Evolutionary conservation across 2,888 invertebrate genomes (phyloP).

Genomic region (Esperia sulphurella): DNA sequence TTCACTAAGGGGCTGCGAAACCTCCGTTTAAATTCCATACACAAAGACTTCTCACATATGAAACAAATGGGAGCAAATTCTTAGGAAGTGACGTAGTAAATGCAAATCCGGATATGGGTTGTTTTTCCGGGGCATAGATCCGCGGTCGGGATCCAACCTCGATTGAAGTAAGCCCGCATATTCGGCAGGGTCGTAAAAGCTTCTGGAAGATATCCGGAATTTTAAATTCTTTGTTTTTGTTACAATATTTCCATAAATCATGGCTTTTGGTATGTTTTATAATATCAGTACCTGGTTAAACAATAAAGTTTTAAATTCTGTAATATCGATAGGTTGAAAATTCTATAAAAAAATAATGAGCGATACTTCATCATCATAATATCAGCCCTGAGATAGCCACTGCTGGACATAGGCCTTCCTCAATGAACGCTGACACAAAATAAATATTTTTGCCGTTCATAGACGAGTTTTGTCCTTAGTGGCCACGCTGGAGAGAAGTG

Average conservation of each 20-base stretch:
- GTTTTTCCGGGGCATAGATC: conserved; percentile 2
- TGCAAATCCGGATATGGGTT: conserved; percentile 2
- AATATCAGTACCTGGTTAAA: too few relatives aligned
- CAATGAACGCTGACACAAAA: too few relatives aligned
- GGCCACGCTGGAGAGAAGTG: too few relatives aligned
- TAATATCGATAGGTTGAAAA: too few relatives aligned
- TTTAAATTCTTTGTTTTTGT: conserved; percentile 1
- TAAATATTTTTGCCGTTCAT: too few relatives aligned
- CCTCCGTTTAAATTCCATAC: not conserved
- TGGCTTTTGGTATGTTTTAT: not conserved
- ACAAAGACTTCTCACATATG: not conserved
- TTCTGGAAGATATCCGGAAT: conserved; percentile 1
- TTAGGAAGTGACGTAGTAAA: not conserved
- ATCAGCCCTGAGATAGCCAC: too few relatives aligned
- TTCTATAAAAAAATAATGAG: too few relatives aligned
- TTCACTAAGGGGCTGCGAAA: too few relatives aligned
- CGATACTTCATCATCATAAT: too few relatives aligned
- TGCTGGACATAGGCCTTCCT: too few relatives aligned
- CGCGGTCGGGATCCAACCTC: conserved; percentile 1
- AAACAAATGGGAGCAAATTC: not conserved
- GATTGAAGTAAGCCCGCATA: conserved; percentile 4
- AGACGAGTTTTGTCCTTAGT: too few relatives aligned
- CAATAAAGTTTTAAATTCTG: too few relatives aligned
- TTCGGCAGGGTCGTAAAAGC: conserved; percentile 7
- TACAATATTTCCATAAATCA: not conserved